Conservation (phyloP, 2,888 invertebrate genomes). For the Plutella xylostella region DNA sequence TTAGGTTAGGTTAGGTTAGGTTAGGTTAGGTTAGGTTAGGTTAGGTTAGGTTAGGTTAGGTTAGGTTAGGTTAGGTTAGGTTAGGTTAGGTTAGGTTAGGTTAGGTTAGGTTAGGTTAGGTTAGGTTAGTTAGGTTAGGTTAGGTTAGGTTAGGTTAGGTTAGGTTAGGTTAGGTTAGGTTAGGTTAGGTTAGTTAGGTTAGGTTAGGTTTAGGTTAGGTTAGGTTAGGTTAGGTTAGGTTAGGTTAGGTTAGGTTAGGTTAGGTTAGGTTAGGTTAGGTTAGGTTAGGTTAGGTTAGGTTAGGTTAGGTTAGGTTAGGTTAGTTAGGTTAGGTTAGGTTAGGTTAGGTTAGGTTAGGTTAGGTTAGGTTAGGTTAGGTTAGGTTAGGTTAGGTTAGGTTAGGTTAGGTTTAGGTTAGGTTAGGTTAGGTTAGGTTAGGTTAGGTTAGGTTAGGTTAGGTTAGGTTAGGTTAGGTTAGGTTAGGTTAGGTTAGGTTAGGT, state of each 20-base stretch:
- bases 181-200: constrained; percentile 17
- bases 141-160: constrained; percentile 16
- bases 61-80: constrained; percentile 21
- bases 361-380: constrained; percentile 25
- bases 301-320: constrained; percentile 12
- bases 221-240: constrained; percentile 15
- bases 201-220: too few relatives aligned
- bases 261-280: constrained; percentile 20
- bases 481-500: background rate
- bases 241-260: constrained; percentile 20
- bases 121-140: constrained; percentile 19
- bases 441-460: constrained; percentile 23
- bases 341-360: constrained; percentile 21
- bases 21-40: constrained; percentile 21
- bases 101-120: constrained; percentile 22
- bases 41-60: constrained; percentile 19
- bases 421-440: constrained; percentile 20
- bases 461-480: constrained; percentile 17
- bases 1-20: constrained; percentile 17
- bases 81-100: constrained; percentile 19
- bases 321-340: constrained; percentile 18
- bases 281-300: constrained; percentile 21
- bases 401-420: too few relatives aligned
- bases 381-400: constrained; percentile 25
- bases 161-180: constrained; percentile 15